A percentile compares a stretch with the other conserved stretches of the same genome.
Conservation (phyloP, 2,797 vertebrate species). For the Tachyglossus aculeatus region DNA sequence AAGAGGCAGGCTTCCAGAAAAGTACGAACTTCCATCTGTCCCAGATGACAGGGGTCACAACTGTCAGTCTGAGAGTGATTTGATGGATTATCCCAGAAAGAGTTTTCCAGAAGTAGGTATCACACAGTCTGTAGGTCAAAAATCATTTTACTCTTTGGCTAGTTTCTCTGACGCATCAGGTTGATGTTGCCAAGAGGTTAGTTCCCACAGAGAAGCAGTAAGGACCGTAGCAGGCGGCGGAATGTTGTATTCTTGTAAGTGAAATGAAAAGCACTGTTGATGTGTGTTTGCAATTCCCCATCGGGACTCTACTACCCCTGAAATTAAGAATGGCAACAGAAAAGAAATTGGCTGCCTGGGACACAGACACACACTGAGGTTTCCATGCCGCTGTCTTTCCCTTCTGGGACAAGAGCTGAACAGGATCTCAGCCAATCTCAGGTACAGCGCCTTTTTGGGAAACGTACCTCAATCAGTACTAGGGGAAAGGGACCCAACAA, state of each 20-base stretch:
- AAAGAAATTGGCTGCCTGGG: background rate
- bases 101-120: fast-evolving
- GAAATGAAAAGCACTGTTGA: background rate
- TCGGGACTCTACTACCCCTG: background rate
- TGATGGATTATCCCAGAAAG: fast-evolving
- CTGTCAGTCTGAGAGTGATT: background rate
- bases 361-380: no score
- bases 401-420: no score
- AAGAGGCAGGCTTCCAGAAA: background rate
- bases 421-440: no score
- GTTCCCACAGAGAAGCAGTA: fast-evolving
- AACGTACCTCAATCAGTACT: no score
- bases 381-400: no score
- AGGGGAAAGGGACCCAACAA: no score
- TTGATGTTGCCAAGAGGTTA: fast-evolving
- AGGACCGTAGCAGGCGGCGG: fast-evolving
- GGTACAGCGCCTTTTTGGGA: no score
- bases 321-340: background rate
- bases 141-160: fast-evolving
- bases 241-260: fast-evolving
- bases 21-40: background rate
- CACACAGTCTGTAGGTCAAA: fast-evolving
- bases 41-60: background rate
- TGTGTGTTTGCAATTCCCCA: background rate
- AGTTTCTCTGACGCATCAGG: background rate